Evolutionary conservation across 64 coral and sea anemone genomes (phyloP).

Genomic region (Porites lutea): DNA sequence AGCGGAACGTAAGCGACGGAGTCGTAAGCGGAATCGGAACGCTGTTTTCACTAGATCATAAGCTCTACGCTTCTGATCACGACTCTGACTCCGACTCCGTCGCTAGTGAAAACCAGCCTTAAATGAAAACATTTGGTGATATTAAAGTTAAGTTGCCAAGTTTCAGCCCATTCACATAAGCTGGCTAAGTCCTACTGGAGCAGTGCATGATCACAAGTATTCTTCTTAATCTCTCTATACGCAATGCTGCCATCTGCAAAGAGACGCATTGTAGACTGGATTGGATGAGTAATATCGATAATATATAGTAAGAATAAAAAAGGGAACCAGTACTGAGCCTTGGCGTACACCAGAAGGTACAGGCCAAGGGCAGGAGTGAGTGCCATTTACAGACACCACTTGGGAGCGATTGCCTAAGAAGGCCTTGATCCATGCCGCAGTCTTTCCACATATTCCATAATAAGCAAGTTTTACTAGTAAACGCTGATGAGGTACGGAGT

Average conservation of each 20-base stretch:
- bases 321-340: not conserved
- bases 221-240: slow-evolving; percentile 11
- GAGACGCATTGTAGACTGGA: slow-evolving; percentile 1
- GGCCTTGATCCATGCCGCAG: not conserved
- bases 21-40: no score
- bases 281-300: no score
- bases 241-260: slow-evolving; percentile 14
- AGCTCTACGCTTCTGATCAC: no score
- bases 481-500: slow-evolving; percentile 7
- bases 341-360: not conserved
- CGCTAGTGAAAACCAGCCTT: no score
- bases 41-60: no score
- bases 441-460: slow-evolving; percentile 35
- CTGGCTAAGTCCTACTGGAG: not conserved
- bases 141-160: slow-evolving; percentile 55
- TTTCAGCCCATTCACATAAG: not conserved
- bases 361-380: not conserved
- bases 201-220: not conserved
- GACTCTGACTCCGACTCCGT: no score
- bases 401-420: slow-evolving; percentile 24
- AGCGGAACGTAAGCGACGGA: no score
- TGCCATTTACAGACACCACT: slow-evolving; percentile 37
- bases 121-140: slow-evolving; percentile 66
- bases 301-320: not conserved
- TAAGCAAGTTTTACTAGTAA: slow-evolving; percentile 6